Evolutionary conservation across 2,888 invertebrate species (phyloP), one percentile per base, ranked within the genome.

Genomic region (Eristalis tenax): DNA sequence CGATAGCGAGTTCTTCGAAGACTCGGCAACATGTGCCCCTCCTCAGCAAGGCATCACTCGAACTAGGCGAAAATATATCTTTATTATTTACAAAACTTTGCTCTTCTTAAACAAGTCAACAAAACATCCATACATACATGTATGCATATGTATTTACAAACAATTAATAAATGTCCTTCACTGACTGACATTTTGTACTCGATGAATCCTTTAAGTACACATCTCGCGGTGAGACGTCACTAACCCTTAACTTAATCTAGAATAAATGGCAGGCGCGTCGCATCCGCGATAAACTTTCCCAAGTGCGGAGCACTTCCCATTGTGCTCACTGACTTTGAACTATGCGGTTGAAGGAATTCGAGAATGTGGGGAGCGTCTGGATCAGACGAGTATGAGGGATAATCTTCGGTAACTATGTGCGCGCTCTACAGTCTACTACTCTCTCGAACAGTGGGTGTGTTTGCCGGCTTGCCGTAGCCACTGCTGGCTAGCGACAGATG

Each of bases 401-500:
- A 50, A 50, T 70, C 38, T 56, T 50, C 18, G 64, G 59, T 35
- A 35, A 32, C 40, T 15, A 50, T 56, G 26, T 28, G 18, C 10
- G 18, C 74, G 38, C 88, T 89, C 88, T 91, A 90, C 92, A 91
- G 91, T 93, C 92, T 90, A 90, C 92, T 89, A 89, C 92, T 93
- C 91, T 93, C 93, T 82, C 85, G 89, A 69, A 77, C 65, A 71
- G 74, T 87, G 79, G 73, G 74, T 73, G 68, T 79, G 76, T 76
- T 75, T 26, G 56, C 50, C 13, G 86, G 78, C 83, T 91, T 92
- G 35, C 90, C 89, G 78, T 90, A 90, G 28, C 90, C 91, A 79
- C 91, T 91, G 79, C 83, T 89, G 63, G 89, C 89, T 89, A 91
- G 89, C 68, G 91, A 90, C 35, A 92, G 86, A 80, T 92, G 91